Evolutionary conservation across 2,797 vertebrate species (phyloP).

Genomic region (Emydoidea blandingii): DNA sequence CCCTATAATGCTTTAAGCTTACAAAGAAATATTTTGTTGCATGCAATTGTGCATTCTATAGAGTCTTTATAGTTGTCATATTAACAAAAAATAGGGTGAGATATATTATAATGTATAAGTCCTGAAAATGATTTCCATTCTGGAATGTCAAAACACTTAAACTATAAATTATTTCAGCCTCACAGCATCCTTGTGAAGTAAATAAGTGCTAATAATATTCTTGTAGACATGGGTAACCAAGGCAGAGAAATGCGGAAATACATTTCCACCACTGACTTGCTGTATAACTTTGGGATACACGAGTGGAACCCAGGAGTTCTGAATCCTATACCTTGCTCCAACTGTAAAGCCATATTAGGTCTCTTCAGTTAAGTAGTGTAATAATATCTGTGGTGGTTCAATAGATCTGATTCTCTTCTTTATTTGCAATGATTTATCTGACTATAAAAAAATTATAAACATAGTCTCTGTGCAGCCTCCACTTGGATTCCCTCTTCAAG

Average conservation of each 20-base stretch:
- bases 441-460: slow-evolving; percentile 6
- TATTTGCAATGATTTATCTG: background rate
- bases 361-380: background rate
- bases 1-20: slow-evolving; percentile 11
- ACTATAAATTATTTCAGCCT: background rate
- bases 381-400: background rate
- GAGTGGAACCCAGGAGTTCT: background rate
- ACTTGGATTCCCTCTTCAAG: slow-evolving; percentile 48
- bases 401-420: background rate
- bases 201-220: background rate
- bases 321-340: background rate
- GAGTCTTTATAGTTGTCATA: background rate
- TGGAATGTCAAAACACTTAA: background rate
- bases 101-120: background rate
- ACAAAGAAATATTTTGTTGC: slow-evolving; percentile 52
- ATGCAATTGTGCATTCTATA: slow-evolving; percentile 12
- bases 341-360: background rate
- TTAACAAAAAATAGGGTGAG: background rate
- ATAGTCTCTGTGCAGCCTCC: slow-evolving; percentile 40
- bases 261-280: background rate
- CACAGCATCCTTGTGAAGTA: background rate
- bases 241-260: background rate
- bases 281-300: background rate
- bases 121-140: background rate
- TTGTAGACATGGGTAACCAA: background rate